phyloP scores from a whole-genome alignment of 2,797 vertebrate genomes.

The Fistularia tabacaria region DNA sequence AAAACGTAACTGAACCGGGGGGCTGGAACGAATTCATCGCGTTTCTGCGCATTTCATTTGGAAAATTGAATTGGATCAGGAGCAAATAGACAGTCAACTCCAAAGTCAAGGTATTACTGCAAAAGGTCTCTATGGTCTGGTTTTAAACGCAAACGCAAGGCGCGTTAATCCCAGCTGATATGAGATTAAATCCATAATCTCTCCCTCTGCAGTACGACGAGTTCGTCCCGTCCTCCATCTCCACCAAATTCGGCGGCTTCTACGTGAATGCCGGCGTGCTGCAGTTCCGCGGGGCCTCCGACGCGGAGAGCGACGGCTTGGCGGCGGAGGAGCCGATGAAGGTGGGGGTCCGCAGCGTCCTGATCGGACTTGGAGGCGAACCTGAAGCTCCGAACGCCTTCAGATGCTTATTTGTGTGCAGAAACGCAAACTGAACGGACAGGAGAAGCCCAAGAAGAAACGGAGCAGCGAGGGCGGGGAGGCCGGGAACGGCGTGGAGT shows the following conservation, averaged over 20 bases:
- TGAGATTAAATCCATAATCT: no score
- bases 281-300: constrained; percentile 86
- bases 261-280: constrained; percentile 91
- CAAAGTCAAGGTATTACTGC: no score
- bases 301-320: constrained; percentile 73
- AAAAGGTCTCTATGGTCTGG: no score
- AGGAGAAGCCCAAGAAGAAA: constrained; percentile 81
- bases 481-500: constrained; percentile 67
- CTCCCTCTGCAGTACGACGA: constrained; percentile 81
- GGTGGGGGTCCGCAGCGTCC: no score
- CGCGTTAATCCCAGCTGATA: no score
- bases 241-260: constrained; percentile 91
- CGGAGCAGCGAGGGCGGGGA: constrained; percentile 68
- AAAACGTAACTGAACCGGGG: no score
- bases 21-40: no score
- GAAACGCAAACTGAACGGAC: constrained; percentile 83
- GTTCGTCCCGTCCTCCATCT: constrained; percentile 89
- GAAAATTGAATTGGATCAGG: no score
- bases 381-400: not conserved
- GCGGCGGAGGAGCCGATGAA: constrained; percentile 66
- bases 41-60: no score
- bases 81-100: no score
- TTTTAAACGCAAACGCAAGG: no score
- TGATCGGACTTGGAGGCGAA: no score
- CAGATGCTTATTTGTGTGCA: constrained; percentile 34